phyloP scores from a whole-genome alignment of 2,888 invertebrate genomes.

The Cerastis rubricosa region DNA sequence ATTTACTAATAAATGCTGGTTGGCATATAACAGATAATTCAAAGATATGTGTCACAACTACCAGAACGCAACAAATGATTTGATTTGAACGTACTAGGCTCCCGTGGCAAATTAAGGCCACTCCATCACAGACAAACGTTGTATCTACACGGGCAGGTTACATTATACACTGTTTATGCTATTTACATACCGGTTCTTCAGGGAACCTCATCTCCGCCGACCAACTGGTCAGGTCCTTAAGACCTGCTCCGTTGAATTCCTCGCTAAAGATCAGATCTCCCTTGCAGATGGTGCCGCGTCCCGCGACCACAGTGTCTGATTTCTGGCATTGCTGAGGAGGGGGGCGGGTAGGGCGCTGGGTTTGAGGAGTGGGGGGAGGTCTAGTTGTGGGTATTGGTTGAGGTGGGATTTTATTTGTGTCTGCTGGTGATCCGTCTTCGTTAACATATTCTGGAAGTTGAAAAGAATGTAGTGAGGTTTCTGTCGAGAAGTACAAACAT shows the following conservation, averaged over 20 bases:
- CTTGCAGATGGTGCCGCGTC: slow-evolving; percentile 81
- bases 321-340: slow-evolving; percentile 66
- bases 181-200: slow-evolving; percentile 90
- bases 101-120: neutral
- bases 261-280: slow-evolving; percentile 92
- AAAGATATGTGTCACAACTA: neutral
- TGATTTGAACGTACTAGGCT: neutral
- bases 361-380: slow-evolving; percentile 25
- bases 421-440: slow-evolving; percentile 78
- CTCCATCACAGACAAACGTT: neutral
- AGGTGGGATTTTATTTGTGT: slow-evolving; percentile 56
- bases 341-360: neutral
- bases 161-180: neutral
- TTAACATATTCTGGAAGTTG: slow-evolving; percentile 80
- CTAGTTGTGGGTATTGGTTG: slow-evolving; percentile 25
- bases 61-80: too few relatives aligned
- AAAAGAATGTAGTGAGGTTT: neutral
- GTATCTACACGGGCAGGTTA: neutral
- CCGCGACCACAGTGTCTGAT: slow-evolving; percentile 77
- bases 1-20: neutral
- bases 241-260: slow-evolving; percentile 84
- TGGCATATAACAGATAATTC: neutral
- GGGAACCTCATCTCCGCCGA: slow-evolving; percentile 89
- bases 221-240: slow-evolving; percentile 85
- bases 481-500: neutral